These are phyloP conservation scores for Drosophila albomicans DNA, from an alignment of 1,140 invertebrate species.

Conservation along the genomic window DNA sequence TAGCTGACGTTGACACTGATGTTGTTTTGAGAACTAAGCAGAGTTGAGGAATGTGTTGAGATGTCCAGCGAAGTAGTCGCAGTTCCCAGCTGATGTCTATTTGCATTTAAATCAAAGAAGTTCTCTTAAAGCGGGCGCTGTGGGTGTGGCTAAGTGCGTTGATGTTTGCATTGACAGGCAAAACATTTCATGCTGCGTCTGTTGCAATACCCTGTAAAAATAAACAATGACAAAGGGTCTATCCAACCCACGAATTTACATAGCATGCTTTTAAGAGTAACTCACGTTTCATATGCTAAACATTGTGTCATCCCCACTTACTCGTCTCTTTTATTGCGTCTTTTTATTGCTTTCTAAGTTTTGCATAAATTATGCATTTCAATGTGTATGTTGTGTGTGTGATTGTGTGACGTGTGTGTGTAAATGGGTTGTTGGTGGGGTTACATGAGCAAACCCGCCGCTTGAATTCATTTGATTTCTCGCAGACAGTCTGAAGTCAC, in stretches of 20 bases:
- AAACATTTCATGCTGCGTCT: conserved; percentile 23
- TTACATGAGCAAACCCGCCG: conserved; percentile 29
- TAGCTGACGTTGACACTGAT: conserved; percentile 21
- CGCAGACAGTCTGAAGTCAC: conserved; percentile 67
- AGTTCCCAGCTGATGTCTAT: conserved; percentile 42
- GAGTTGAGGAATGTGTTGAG: conserved; percentile 10
- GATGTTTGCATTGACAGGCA: conserved; percentile 24
- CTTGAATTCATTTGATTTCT: conserved; percentile 80
- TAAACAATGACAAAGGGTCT: not conserved
- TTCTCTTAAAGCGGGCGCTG: not conserved
- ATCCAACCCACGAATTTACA: not conserved
- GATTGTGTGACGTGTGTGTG: conserved; percentile 42
- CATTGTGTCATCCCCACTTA: conserved; percentile 3
- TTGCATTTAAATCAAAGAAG: conserved; percentile 74
- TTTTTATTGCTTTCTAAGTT: conserved; percentile 71
- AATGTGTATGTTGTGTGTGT: conserved; percentile 29
- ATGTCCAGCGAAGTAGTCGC: conserved; percentile 26
- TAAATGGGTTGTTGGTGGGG: conserved; percentile 23
- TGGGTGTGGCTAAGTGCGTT: not conserved
- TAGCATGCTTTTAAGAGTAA: conserved; percentile 19
- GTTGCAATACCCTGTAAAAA: conserved; percentile 11
- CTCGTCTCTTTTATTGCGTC: conserved; percentile 27
- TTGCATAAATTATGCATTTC: conserved; percentile 76
- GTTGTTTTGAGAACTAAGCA: conserved; percentile 21
- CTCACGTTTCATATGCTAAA: not conserved